Evolutionary conservation across 2,113 vertebrate species (phyloP).

Genomic region (Martes martes): DNA sequence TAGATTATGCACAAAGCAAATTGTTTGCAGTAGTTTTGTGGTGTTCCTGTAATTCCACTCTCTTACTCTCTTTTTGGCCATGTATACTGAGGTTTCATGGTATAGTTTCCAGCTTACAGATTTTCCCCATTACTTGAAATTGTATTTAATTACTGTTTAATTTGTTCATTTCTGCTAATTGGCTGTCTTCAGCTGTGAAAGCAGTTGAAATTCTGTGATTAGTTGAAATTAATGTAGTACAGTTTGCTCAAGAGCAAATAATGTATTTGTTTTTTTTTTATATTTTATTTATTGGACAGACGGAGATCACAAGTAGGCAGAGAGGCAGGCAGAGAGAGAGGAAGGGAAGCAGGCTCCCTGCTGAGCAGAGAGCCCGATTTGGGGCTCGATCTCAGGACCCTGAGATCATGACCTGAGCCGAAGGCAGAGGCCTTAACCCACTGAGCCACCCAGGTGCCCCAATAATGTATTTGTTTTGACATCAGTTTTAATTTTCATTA

Average conservation of each 20-base stretch:
- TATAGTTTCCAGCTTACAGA: neutral
- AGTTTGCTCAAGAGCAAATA: neutral
- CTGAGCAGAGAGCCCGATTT: too few species aligned
- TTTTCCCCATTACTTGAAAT: constrained; percentile 20
- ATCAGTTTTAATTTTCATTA: neutral
- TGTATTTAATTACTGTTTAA: neutral
- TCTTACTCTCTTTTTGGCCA: neutral
- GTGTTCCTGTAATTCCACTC: neutral
- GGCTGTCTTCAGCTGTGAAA: neutral
- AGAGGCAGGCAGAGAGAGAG: too few species aligned
- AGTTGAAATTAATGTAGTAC: neutral
- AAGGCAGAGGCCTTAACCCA: too few species aligned
- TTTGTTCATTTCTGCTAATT: constrained; percentile 5
- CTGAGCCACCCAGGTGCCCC: too few species aligned
- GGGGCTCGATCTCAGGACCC: too few species aligned
- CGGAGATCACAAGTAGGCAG: too few species aligned
- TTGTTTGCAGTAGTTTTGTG: neutral
- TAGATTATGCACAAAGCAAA: constrained; percentile 22
- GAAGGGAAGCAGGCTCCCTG: too few species aligned
- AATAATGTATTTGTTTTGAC: neutral
- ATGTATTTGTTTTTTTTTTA: neutral
- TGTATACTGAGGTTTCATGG: neutral
- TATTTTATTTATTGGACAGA: too few species aligned
- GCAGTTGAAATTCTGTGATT: neutral
- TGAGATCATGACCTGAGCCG: too few species aligned